Evolutionary conservation across 2,113 vertebrate species (phyloP).

Genomic region (Bos taurus): ARS-UCD2.0 NC_037348.1:13206001-13206500

Average conservation of each 20-base stretch:
- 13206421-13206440: background rate
- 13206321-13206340: background rate
- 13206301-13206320: background rate
- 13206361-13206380: background rate
- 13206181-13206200: background rate
- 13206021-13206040: background rate
- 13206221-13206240: background rate
- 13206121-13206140: background rate
- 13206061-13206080: background rate
- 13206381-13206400: background rate
- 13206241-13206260: background rate
- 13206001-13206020: background rate
- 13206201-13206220: background rate
- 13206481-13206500: background rate
- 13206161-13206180: background rate
- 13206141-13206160: background rate
- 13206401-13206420: background rate
- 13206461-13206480: background rate
- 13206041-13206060: background rate
- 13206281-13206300: background rate
- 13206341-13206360: background rate
- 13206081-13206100: rapidly evolving
- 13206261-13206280: background rate
- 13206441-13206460: background rate
- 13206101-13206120: background rate